phyloP scores from a whole-genome alignment of 1,140 invertebrate species.

The Parapsyche elsis region DNA sequence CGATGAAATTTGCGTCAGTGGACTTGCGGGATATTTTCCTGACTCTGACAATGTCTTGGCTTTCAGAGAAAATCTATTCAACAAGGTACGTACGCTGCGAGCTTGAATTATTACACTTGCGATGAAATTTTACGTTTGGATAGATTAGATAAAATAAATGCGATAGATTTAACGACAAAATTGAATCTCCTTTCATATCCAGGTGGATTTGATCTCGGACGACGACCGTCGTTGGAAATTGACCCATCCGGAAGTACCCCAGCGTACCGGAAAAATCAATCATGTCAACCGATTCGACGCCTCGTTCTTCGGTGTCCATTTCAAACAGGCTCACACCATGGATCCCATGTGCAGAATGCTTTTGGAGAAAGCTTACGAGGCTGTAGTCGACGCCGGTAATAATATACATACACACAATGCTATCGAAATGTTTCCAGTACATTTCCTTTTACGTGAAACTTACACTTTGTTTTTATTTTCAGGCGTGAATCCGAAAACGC shows the following conservation, averaged over 20 bases:
- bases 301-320: conserved; percentile 83
- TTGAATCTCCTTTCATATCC: not conserved
- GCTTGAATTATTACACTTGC: not conserved
- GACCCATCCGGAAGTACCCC: conserved; percentile 76
- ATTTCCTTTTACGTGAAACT: not conserved
- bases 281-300: conserved; percentile 86
- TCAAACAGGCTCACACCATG: conserved; percentile 86
- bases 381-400: conserved; percentile 87
- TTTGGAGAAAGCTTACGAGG: conserved; percentile 87
- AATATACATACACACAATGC: not conserved
- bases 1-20: conserved; percentile 84
- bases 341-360: conserved; percentile 89
- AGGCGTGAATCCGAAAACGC: conserved; percentile 72
- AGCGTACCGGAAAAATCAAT: conserved; percentile 82
- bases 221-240: conserved; percentile 81
- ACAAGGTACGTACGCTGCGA: conserved; percentile 70
- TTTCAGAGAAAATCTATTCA: conserved; percentile 83
- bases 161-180: not conserved
- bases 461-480: conserved; percentile 60
- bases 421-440: not conserved
- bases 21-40: conserved; percentile 87
- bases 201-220: conserved; percentile 83
- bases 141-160: not conserved
- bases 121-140: not conserved
- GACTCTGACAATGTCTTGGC: conserved; percentile 83